A percentile compares a stretch with the other conserved stretches of the same genome.
phyloP scores from a whole-genome alignment of 2,888 invertebrate genomes.

The Microplitis manilae region DNA sequence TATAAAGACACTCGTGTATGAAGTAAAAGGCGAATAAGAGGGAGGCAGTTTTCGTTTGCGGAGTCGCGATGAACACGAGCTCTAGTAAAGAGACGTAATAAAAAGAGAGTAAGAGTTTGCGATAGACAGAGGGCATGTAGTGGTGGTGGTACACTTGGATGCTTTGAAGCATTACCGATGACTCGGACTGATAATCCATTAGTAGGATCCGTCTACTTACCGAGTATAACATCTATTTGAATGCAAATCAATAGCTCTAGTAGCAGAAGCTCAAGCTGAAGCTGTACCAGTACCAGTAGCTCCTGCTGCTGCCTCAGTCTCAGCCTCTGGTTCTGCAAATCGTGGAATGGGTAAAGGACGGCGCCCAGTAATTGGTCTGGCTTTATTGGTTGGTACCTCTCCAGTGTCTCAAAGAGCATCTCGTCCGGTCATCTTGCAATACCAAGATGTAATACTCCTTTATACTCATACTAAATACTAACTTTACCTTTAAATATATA shows the following conservation, averaged over 20 bases:
- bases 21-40: conserved; percentile 36
- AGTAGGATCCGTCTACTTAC: conserved; percentile 72
- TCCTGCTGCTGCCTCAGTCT: not conserved
- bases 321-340: not conserved
- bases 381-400: conserved; percentile 70
- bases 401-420: conserved; percentile 68
- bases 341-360: conserved; percentile 63
- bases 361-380: conserved; percentile 71
- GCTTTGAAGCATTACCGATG: conserved; percentile 59
- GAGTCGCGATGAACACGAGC: conserved; percentile 31
- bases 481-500: too few species aligned
- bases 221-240: conserved; percentile 71
- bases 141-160: not conserved
- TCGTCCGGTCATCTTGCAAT: conserved; percentile 68
- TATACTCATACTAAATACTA: too few species aligned
- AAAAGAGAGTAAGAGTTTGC: conserved; percentile 54
- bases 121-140: not conserved
- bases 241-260: conserved; percentile 70
- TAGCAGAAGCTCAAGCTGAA: not conserved
- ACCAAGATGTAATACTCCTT: not conserved
- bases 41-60: conserved; percentile 37
- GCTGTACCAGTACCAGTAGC: not conserved
- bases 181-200: conserved; percentile 72
- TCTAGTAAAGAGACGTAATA: conserved; percentile 44
- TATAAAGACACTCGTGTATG: conserved; percentile 10